Percentiles rank a stretch among this genome's conserved stretches.
Evolutionary conservation across 2,888 invertebrate genomes (phyloP).

Genomic region (Artemia sinica): DNA sequence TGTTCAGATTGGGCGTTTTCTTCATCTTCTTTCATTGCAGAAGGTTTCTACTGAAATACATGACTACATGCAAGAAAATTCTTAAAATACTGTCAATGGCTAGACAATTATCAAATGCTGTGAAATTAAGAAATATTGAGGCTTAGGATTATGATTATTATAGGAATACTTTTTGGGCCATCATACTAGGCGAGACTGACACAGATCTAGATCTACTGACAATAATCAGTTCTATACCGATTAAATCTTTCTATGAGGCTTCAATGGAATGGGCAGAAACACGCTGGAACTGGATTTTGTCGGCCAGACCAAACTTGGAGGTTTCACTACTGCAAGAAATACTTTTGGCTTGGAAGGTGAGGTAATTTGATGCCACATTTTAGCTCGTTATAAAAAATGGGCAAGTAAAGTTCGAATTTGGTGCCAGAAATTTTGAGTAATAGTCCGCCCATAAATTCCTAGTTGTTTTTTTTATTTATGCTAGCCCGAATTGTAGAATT

Average conservation of each 20-base stretch:
- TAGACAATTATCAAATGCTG: too few relatives aligned
- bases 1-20: too few relatives aligned
- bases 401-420: background rate
- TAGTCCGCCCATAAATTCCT: too few relatives aligned
- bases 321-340: conserved; percentile 77
- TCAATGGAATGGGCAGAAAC: conserved; percentile 80
- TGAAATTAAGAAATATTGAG: too few relatives aligned
- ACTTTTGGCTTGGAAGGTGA: conserved; percentile 68
- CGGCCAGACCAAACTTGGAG: conserved; percentile 76
- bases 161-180: too few relatives aligned
- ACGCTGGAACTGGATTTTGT: conserved; percentile 97
- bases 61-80: too few relatives aligned
- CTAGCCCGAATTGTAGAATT: too few relatives aligned
- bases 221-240: conserved; percentile 67
- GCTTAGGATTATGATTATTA: too few relatives aligned
- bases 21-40: conserved; percentile 30
- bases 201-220: conserved; percentile 56
- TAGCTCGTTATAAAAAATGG: background rate
- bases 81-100: too few relatives aligned
- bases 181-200: too few relatives aligned
- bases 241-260: conserved; percentile 72
- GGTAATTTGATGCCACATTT: background rate
- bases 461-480: too few relatives aligned
- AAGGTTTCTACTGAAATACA: conserved; percentile 56
- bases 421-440: too few relatives aligned